phyloP scores from a whole-genome alignment of 2,888 invertebrate genomes.

The Anaspis maculata region DNA sequence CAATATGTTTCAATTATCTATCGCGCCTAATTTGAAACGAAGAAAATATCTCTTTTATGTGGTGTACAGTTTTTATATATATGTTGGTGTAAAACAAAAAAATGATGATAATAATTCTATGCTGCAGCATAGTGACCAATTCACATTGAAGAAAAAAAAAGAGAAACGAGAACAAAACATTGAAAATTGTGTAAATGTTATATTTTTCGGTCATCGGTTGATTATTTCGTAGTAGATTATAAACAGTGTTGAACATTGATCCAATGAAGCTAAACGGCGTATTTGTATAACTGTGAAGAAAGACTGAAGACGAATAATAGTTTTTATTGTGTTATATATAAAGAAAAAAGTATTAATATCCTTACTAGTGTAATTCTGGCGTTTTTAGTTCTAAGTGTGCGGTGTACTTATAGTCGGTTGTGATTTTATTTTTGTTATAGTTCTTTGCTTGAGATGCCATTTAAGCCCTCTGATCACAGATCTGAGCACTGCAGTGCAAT shows the following conservation, averaged over 20 bases:
- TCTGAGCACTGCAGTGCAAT: too few species aligned
- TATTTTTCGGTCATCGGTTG: conserved; percentile 42
- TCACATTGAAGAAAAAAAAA: conserved; percentile 13
- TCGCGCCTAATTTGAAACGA: background rate
- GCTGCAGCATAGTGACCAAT: conserved; percentile 34
- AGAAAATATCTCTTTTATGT: conserved; percentile 23
- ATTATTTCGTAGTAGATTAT: conserved; percentile 39
- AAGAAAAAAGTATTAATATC: conserved; percentile 37
- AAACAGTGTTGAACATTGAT: conserved; percentile 37
- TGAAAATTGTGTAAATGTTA: conserved; percentile 37
- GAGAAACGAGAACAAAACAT: conserved; percentile 22
- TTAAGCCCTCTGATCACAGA: too few species aligned
- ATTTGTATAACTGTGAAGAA: conserved; percentile 43
- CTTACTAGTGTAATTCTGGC: conserved; percentile 33
- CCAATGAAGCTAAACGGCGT: conserved; percentile 34
- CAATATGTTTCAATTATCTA: too few species aligned
- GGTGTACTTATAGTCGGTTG: conserved; percentile 17
- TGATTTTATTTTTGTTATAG: conserved; percentile 14
- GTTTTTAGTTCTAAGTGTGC: conserved; percentile 27
- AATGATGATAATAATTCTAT: conserved; percentile 23
- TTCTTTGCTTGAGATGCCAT: too few species aligned
- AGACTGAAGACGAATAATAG: conserved; percentile 42
- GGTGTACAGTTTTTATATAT: conserved; percentile 35
- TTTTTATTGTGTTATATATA: conserved; percentile 41
- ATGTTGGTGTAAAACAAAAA: conserved; percentile 30